Percentiles rank a stretch among this genome's conserved stretches.
phyloP scores from a whole-genome alignment of 37 sponge, comb jelly and placozoan species.

The Aphrocallistes beatrix region DNA sequence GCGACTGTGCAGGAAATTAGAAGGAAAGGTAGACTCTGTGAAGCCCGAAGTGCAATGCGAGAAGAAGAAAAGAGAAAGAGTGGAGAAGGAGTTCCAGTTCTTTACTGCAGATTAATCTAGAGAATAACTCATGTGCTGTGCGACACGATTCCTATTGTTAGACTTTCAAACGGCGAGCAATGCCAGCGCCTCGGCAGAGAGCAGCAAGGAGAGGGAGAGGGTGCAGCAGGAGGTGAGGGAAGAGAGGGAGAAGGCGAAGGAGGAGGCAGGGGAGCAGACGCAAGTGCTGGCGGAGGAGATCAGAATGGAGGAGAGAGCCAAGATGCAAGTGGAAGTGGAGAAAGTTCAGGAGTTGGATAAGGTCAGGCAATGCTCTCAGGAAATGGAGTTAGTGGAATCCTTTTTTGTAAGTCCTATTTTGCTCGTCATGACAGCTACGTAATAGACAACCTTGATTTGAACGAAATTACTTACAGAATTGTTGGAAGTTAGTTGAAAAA shows the following conservation, averaged over 20 bases:
- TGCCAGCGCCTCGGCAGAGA: not conserved
- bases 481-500: no score
- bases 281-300: not conserved
- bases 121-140: not conserved
- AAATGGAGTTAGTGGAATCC: no score
- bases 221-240: not conserved
- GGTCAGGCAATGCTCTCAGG: not conserved
- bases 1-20: not conserved
- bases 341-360: not conserved
- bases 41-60: not conserved
- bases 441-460: no score
- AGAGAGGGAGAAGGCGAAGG: not conserved
- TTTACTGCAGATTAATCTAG: not conserved
- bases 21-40: not conserved
- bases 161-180: not conserved
- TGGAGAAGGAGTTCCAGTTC: not conserved
- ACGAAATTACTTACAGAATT: no score
- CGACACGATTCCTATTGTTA: not conserved
- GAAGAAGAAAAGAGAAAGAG: not conserved
- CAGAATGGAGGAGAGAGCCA: slow-evolving; percentile 16
- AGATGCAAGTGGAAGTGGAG: not conserved
- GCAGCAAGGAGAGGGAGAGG: not conserved
- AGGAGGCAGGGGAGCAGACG: not conserved
- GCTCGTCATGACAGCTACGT: no score
- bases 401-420: no score